Evolutionary conservation across 2,888 invertebrate genomes (phyloP).

Genomic region (Limulus polyphemus): DNA sequence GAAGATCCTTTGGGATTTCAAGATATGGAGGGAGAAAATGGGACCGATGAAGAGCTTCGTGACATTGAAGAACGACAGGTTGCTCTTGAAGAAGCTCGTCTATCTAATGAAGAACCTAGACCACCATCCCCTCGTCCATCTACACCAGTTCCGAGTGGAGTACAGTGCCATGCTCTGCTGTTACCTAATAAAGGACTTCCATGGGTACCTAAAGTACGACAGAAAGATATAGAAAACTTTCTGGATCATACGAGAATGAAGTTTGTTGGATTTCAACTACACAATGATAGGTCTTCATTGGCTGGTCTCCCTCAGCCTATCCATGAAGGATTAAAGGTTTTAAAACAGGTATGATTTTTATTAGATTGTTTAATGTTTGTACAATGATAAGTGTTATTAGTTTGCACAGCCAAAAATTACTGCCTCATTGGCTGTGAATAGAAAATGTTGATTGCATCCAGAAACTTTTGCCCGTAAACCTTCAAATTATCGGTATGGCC

Average conservation of each 20-base stretch:
- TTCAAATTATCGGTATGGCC: too few species aligned
- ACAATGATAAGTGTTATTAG: too few species aligned
- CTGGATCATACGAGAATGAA: constrained; percentile 80
- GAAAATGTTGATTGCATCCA: too few species aligned
- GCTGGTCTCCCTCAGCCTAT: constrained; percentile 94
- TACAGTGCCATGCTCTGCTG: constrained; percentile 14
- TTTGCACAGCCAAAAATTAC: too few species aligned
- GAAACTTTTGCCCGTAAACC: too few species aligned
- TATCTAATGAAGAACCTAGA: constrained; percentile 30
- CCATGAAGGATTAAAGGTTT: constrained; percentile 82
- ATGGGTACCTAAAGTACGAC: constrained; percentile 91
- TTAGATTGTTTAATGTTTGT: background rate
- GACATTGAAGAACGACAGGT: constrained; percentile 35
- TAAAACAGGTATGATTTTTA: constrained; percentile 49
- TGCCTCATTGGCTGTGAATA: too few species aligned
- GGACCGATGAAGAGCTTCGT: constrained; percentile 38
- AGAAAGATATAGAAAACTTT: constrained; percentile 84
- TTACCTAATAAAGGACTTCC: constrained; percentile 53
- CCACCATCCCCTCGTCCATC: constrained; percentile 45
- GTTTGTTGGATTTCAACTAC: constrained; percentile 88
- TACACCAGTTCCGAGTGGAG: constrained; percentile 36
- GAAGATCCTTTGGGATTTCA: constrained; percentile 63
- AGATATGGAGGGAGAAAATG: constrained; percentile 50
- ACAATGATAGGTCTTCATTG: constrained; percentile 64
- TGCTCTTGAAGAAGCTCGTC: constrained; percentile 12